phyloP scores from a whole-genome alignment of 2,797 vertebrate genomes.

The Denticeps clupeoides region DNA sequence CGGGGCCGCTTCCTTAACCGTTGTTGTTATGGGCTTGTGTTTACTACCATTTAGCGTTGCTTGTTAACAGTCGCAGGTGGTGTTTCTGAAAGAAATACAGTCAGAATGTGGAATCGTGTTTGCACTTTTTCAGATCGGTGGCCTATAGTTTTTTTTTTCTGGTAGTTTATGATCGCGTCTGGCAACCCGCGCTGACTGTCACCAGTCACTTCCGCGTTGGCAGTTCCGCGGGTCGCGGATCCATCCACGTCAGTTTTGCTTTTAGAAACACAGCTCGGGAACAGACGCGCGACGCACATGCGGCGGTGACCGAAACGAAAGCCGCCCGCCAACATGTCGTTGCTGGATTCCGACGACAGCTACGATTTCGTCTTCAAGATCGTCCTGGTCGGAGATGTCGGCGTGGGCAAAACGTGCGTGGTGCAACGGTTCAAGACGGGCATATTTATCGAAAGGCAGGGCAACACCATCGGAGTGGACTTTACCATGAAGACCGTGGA shows the following conservation, averaged over 20 bases:
- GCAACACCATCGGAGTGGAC: conserved; percentile 75
- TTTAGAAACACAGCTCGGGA: not conserved
- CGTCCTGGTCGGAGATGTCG: conserved; percentile 72
- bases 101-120: too few relatives aligned
- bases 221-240: conserved; percentile 35
- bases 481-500: conserved; percentile 78
- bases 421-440: conserved; percentile 75
- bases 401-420: conserved; percentile 75
- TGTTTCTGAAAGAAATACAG: too few relatives aligned
- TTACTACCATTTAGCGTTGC: too few relatives aligned
- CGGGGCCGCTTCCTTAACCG: too few relatives aligned
- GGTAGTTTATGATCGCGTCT: not conserved
- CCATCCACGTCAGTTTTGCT: conserved; percentile 36
- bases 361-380: conserved; percentile 75
- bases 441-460: conserved; percentile 66
- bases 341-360: conserved; percentile 57
- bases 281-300: conserved; percentile 3
- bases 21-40: too few relatives aligned
- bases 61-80: too few relatives aligned
- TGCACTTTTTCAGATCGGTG: too few relatives aligned
- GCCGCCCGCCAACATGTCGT: conserved; percentile 24
- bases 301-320: not conserved
- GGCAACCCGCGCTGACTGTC: not conserved
- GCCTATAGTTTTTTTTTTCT: too few relatives aligned
- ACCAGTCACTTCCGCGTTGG: conserved; percentile 34